Evolutionary conservation across 1,140 invertebrate species (phyloP).

Genomic region (Steinernema khuongi): DNA sequence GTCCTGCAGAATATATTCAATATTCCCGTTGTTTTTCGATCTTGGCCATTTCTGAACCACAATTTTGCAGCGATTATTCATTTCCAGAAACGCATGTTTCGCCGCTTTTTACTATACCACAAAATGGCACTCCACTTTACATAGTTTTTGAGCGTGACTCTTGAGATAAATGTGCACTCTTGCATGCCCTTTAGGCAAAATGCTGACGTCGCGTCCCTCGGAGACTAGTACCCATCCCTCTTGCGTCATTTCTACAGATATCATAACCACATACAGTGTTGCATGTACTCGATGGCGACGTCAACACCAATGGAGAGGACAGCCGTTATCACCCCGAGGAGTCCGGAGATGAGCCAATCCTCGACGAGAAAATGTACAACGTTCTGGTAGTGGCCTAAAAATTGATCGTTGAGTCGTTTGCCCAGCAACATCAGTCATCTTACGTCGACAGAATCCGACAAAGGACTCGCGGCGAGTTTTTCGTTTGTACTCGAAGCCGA

Average conservation of each 20-base stretch:
- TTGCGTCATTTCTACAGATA: background rate
- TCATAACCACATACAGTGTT: constrained; percentile 32
- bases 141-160: no score
- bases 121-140: no score
- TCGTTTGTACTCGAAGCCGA: background rate
- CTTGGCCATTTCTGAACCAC: no score
- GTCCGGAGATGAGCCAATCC: constrained; percentile 37
- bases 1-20: no score
- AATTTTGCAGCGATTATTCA: no score
- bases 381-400: constrained; percentile 39
- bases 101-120: no score
- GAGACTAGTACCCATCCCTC: background rate
- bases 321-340: constrained; percentile 36
- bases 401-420: background rate
- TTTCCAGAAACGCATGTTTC: no score
- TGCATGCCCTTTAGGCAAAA: background rate
- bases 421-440: background rate
- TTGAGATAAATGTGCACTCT: no score
- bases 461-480: constrained; percentile 1
- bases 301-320: constrained; percentile 38
- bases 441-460: background rate
- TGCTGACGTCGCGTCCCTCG: background rate
- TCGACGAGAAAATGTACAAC: constrained; percentile 41
- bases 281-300: constrained; percentile 36
- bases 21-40: no score